A percentile compares a stretch with the other conserved stretches of the same genome.
These are phyloP conservation scores for Trichonephila clavipes DNA, from an alignment of 1,140 invertebrate species.

Conservation along the genomic window DNA sequence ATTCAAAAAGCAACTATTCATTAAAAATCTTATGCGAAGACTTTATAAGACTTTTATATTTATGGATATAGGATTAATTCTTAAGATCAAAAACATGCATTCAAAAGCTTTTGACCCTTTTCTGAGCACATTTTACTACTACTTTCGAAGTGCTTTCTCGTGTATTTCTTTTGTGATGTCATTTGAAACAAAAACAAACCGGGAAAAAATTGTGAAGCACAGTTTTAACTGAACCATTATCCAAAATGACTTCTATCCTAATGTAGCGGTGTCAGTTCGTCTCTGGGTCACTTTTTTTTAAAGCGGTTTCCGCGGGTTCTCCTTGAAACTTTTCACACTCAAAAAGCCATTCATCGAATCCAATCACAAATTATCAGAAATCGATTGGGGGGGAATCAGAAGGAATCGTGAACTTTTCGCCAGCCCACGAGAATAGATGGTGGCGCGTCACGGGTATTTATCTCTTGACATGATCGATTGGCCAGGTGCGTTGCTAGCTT, in stretches of 20 bases:
- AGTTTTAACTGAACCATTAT: no score
- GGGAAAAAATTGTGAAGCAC: no score
- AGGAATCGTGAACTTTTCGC: constrained; percentile 13
- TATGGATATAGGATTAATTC: no score
- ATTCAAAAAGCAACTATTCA: no score
- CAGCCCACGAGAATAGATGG: constrained; percentile 40
- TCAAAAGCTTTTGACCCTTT: no score
- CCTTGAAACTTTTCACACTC: not conserved
- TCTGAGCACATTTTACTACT: no score
- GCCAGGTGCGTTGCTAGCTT: constrained; percentile 71
- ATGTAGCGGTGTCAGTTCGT: constrained; percentile 2
- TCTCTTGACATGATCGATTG: constrained; percentile 66
- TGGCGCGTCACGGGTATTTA: constrained; percentile 70
- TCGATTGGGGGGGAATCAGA: not conserved
- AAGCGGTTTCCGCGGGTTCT: not conserved
- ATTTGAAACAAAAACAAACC: no score
- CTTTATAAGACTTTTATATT: no score
- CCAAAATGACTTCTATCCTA: not conserved
- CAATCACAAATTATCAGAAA: not conserved
- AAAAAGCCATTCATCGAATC: not conserved
- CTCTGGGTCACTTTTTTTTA: not conserved
- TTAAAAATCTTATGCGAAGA: no score
- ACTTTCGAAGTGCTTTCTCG: no score
- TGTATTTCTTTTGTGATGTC: no score
- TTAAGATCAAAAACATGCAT: no score